Base-by-base conservation (phyloP, 2,888 invertebrate genomes). In the Trissolcus brochymenae region DNA sequence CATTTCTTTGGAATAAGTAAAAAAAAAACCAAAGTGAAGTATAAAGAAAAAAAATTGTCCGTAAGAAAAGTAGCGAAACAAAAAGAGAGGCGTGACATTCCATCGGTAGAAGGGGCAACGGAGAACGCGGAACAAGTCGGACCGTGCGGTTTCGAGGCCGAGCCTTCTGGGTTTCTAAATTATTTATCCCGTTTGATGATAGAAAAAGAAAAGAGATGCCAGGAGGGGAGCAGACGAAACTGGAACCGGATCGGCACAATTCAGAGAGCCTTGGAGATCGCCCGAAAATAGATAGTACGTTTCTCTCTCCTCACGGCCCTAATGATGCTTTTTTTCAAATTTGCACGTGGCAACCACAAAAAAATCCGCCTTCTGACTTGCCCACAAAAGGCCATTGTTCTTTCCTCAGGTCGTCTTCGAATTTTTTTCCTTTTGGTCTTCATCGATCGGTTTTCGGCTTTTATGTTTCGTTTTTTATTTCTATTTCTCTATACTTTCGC, bases 211-310 rank as follows among this genome's bases (percentile, higher is more conserved):
- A 43, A 65, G 21, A 17, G 11, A 6, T 14, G 6, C 4, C 4
- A 6, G 16, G 46, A n/a, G 65, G 41, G 43, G 4, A 16, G 1
- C 35, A 41, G 16, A 17, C 40, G 50, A 53, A 46, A 51, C 46
- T 51, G 17, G 16, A 65, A 64, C 46, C 57, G 65, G 74, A 64
- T 60, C 53, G 61, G 61, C 17, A 59, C 57, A 57, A 59, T 51
- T 46, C 60, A 54, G 71, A 64, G 54, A 82, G 78, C 84, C 84
- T 84, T 84, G 82, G 73, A 77, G 82, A 77, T 83, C 80, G 81
- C 76, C 81, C 81, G 82, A 81, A 84, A 84, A 84, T 82, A 82
- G 80, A 81, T 66, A 53, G 71, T 57, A 55, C 55, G 55, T 55
- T 14, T 72, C 60, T 60, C 62, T 65, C 54, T 64, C 46, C 43